phyloP scores from a whole-genome alignment of 2,797 vertebrate genomes.

The Orestias chungarensis region DNA sequence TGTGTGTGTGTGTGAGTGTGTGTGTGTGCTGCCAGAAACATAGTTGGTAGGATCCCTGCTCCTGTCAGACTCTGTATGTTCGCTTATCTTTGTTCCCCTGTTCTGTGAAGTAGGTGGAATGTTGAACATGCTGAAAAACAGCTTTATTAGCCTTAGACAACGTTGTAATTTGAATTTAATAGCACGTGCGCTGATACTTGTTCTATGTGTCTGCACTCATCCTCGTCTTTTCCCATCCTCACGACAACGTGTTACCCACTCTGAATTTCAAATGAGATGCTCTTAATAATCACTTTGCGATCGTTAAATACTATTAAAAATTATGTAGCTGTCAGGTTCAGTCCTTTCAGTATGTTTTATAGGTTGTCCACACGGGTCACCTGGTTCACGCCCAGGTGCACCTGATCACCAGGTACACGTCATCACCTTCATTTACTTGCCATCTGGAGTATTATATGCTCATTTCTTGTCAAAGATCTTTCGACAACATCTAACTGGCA shows the following conservation, averaged over 20 bases:
- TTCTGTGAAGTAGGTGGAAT: conserved; percentile 41
- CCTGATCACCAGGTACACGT: no score
- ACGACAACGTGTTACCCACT: conserved; percentile 11
- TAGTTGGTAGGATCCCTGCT: conserved; percentile 88
- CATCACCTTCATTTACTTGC: no score
- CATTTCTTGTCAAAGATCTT: no score
- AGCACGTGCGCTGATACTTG: conserved; percentile 13
- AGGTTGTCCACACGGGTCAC: no score
- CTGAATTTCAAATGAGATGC: conserved; percentile 13
- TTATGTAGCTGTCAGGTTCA: no score
- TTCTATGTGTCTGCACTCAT: conserved; percentile 10
- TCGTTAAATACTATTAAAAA: background rate
- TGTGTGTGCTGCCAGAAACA: conserved; percentile 59
- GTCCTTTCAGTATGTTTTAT: no score
- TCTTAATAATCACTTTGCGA: conserved; percentile 2
- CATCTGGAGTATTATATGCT: no score
- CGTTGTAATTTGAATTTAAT: conserved; percentile 18
- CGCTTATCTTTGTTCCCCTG: conserved; percentile 46
- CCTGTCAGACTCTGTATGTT: conserved; percentile 85
- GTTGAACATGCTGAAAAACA: conserved; percentile 29
- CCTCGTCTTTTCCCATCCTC: conserved; percentile 7
- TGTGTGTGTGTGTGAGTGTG: conserved; percentile 33
- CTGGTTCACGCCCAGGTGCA: no score
- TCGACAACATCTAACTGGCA: background rate
- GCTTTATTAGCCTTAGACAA: conserved; percentile 15